These are phyloP conservation scores for Sturnus vulgaris DNA, from an alignment of 2,113 vertebrate species.

Conservation along the genomic window DNA sequence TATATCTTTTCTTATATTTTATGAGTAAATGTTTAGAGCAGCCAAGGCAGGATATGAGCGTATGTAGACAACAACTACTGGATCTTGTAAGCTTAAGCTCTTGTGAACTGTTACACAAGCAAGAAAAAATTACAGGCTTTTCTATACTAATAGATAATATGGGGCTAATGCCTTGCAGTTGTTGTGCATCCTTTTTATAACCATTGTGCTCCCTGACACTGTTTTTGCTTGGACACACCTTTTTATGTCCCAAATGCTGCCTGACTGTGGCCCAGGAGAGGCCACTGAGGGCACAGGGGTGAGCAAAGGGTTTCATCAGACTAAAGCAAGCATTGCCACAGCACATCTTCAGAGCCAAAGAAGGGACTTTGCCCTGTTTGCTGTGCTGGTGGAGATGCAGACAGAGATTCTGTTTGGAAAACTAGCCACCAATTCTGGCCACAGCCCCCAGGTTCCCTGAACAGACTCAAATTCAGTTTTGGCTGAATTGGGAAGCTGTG, in stretches of 20 bases:
- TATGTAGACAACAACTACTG: not conserved
- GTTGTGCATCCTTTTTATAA: not conserved
- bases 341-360: not conserved
- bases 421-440: not conserved
- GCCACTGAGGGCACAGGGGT: fast-evolving
- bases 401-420: not conserved
- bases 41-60: not conserved
- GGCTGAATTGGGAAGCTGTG: not conserved
- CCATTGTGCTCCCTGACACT: not conserved
- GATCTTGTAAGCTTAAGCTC: not conserved
- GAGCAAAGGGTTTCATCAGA: not conserved
- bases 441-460: not conserved
- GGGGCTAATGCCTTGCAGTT: not conserved
- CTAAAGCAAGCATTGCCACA: not conserved
- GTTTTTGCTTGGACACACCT: not conserved
- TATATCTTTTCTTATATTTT: not conserved
- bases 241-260: not conserved
- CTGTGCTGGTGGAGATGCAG: not conserved
- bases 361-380: not conserved
- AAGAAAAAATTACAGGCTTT: not conserved
- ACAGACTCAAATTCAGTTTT: not conserved
- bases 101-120: not conserved
- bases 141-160: not conserved
- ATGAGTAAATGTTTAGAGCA: not conserved
- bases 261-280: not conserved